Percentiles rank a stretch among this genome's conserved stretches.
Evolutionary conservation across 23 tunicate species (phyloP).

Genomic region (Trididemnum clinides): DNA sequence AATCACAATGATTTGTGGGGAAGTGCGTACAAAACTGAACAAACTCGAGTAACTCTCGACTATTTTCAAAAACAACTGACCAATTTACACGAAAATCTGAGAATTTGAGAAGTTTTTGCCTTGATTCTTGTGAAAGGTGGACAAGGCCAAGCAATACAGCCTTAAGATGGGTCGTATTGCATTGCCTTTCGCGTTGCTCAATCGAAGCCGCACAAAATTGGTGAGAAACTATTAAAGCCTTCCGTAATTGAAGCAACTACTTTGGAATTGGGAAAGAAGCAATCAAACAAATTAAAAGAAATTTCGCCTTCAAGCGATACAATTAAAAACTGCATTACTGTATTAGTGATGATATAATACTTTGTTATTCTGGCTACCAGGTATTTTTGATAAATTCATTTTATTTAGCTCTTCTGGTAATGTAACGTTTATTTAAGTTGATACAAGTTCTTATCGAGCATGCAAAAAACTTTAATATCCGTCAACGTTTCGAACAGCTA

Average conservation of each 20-base stretch:
- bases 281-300: not conserved
- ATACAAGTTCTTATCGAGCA: no score
- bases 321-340: not conserved
- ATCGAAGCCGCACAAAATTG: not conserved
- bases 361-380: no score
- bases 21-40: not conserved
- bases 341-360: no score
- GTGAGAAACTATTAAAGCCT: not conserved
- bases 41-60: not conserved
- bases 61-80: not conserved
- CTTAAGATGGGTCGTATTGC: not conserved
- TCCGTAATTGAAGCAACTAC: not conserved
- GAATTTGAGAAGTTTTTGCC: not conserved
- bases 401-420: no score
- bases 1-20: not conserved
- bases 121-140: not conserved
- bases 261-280: not conserved
- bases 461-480: no score
- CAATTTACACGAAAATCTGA: not conserved
- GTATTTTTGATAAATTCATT: no score
- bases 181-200: not conserved
- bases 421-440: no score
- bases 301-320: not conserved
- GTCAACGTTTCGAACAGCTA: no score
- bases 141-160: not conserved